Conservation (phyloP, 1,140 invertebrate genomes). For the Pseudomyrmex pallidus region DNA sequence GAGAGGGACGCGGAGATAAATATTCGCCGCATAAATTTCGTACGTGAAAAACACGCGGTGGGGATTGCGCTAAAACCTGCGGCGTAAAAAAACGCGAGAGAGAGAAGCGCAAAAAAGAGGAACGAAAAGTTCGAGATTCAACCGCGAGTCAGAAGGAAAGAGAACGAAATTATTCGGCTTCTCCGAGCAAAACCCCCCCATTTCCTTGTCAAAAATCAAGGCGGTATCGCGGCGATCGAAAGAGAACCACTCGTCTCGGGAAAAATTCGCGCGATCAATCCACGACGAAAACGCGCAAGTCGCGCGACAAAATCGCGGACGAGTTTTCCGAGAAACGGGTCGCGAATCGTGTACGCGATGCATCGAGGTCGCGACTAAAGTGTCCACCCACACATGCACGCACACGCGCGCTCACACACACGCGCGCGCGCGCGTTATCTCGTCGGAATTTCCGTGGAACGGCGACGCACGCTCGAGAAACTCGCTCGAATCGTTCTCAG, state of each 20-base stretch:
- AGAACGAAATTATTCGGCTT: slow-evolving; percentile 23
- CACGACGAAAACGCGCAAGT: neutral
- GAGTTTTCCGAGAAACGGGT: slow-evolving; percentile 55
- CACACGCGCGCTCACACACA: slow-evolving; percentile 2
- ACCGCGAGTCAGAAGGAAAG: neutral
- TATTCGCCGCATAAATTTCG: slow-evolving; percentile 33
- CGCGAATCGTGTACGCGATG: slow-evolving; percentile 63
- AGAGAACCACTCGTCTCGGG: neutral
- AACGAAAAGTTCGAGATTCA: slow-evolving; percentile 23
- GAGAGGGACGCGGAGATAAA: slow-evolving; percentile 4
- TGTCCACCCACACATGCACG: neutral
- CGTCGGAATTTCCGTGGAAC: slow-evolving; percentile 26
- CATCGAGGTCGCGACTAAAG: slow-evolving; percentile 71
- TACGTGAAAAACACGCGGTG: neutral
- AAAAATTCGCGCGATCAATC: slow-evolving; percentile 45
- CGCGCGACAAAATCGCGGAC: slow-evolving; percentile 26
- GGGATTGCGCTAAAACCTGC: slow-evolving; percentile 5
- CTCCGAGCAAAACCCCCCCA: slow-evolving; percentile 36
- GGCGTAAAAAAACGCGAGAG: neutral
- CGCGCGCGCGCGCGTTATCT: slow-evolving; percentile 26
- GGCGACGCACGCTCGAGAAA: neutral
- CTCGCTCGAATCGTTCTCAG: neutral
- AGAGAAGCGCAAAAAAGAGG: neutral
- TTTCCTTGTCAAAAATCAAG: neutral
- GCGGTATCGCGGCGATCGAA: too few species aligned